Percentiles rank a stretch among this genome's conserved stretches.
Evolutionary conservation across 2,888 invertebrate species (phyloP).

Genomic region (Heliconius aoede): DNA sequence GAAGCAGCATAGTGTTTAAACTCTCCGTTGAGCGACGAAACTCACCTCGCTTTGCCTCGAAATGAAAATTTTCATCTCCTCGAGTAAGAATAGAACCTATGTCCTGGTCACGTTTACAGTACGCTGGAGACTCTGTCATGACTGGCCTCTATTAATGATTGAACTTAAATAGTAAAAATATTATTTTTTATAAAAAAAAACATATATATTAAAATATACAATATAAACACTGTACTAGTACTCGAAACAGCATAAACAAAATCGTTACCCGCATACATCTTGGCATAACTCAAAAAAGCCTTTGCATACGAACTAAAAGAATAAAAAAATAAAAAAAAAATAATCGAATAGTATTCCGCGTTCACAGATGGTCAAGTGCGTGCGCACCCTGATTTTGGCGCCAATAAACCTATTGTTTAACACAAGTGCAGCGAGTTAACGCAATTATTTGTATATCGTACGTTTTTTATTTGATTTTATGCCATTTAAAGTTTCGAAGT

Average conservation of each 20-base stretch:
- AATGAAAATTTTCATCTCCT: too few species aligned
- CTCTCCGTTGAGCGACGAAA: too few species aligned
- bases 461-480: slow-evolving; percentile 66
- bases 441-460: slow-evolving; percentile 68
- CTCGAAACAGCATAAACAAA: neutral
- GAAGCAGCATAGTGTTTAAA: too few species aligned
- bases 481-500: slow-evolving; percentile 56
- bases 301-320: slow-evolving; percentile 37
- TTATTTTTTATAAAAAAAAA: neutral
- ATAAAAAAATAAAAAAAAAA: slow-evolving; percentile 45
- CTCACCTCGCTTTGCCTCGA: too few species aligned
- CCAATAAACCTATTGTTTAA: slow-evolving; percentile 71
- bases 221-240: neutral
- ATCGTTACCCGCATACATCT: slow-evolving; percentile 27
- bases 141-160: too few species aligned
- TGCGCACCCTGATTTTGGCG: slow-evolving; percentile 63
- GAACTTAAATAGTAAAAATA: too few species aligned
- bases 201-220: neutral
- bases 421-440: slow-evolving; percentile 71
- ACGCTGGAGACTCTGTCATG: too few species aligned
- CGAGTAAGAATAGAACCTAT: too few species aligned
- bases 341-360: slow-evolving; percentile 45
- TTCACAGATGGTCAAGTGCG: slow-evolving; percentile 72
- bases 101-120: too few species aligned
- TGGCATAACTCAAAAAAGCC: slow-evolving; percentile 30